Percentiles rank a stretch among this genome's conserved stretches.
phyloP scores from a whole-genome alignment of 2,888 invertebrate species.

The Gisinianus flammeolus region DNA sequence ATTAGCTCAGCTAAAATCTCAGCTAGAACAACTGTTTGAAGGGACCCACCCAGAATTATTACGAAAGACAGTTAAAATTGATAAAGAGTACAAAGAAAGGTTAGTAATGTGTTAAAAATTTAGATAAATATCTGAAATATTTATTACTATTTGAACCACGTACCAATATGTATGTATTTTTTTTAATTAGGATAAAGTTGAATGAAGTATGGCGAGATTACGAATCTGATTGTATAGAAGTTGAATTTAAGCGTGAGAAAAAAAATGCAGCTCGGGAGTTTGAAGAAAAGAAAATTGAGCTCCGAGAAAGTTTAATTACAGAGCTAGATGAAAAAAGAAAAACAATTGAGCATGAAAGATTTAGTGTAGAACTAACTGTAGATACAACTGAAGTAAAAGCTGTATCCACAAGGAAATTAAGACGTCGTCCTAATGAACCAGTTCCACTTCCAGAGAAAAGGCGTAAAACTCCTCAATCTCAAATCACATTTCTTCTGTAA shows the following conservation, averaged over 20 bases:
- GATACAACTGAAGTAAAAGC: constrained; percentile 92
- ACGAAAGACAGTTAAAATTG: constrained; percentile 79
- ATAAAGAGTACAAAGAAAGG: constrained; percentile 81
- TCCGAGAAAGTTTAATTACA: constrained; percentile 83
- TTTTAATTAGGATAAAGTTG: constrained; percentile 66
- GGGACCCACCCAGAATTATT: constrained; percentile 86
- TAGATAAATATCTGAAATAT: not conserved
- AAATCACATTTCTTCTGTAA: constrained; percentile 84
- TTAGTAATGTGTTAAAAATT: constrained; percentile 57
- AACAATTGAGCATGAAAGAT: constrained; percentile 85
- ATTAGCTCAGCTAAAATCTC: constrained; percentile 83
- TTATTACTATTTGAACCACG: not conserved
- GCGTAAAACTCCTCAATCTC: constrained; percentile 78
- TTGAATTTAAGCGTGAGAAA: constrained; percentile 85
- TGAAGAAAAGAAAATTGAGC: constrained; percentile 91
- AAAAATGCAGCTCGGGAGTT: constrained; percentile 89
- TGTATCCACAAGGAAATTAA: constrained; percentile 89
- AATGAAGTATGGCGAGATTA: constrained; percentile 81
- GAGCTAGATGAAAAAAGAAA: constrained; percentile 93
- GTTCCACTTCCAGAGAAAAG: constrained; percentile 80
- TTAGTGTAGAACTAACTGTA: constrained; percentile 87
- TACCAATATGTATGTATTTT: too few species aligned
- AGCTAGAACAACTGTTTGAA: constrained; percentile 84
- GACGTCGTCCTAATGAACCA: constrained; percentile 92
- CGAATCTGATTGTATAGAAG: constrained; percentile 83